Percentiles rank a stretch among this genome's conserved stretches.
Evolutionary conservation across 2,888 invertebrate genomes (phyloP).

Genomic region (Thysanoteuthis rhombus): DNA sequence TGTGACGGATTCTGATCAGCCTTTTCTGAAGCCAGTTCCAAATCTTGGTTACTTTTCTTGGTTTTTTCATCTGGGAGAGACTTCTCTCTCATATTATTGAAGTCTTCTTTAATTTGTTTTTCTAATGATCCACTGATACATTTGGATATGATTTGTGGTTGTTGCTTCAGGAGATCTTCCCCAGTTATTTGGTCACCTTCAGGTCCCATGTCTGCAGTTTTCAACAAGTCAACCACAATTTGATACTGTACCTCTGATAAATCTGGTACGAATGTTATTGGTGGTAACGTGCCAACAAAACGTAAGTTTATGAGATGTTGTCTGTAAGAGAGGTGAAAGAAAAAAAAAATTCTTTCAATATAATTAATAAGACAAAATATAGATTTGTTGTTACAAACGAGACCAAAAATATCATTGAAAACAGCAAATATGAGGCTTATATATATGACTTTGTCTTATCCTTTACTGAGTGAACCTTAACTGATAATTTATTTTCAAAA

Average conservation of each 20-base stretch:
- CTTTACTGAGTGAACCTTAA: too few species aligned
- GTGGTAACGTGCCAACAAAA: constrained; percentile 47
- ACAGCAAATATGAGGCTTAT: too few species aligned
- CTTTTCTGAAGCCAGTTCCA: constrained; percentile 26
- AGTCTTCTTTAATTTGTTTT: not conserved
- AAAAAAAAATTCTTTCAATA: not conserved
- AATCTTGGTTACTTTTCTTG: not conserved
- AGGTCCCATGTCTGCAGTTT: constrained; percentile 49
- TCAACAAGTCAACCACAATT: constrained; percentile 43
- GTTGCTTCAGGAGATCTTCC: constrained; percentile 22
- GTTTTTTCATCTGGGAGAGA: not conserved
- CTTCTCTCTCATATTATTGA: not conserved
- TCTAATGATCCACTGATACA: not conserved
- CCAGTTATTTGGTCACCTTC: constrained; percentile 37
- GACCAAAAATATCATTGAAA: too few species aligned
- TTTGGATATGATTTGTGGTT: not conserved
- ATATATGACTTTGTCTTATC: too few species aligned
- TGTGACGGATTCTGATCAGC: not conserved
- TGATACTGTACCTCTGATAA: constrained; percentile 36
- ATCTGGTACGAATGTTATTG: constrained; percentile 48
- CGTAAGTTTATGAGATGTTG: constrained; percentile 43
- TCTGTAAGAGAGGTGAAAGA: constrained; percentile 39
- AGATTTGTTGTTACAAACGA: not conserved
- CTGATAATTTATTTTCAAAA: too few species aligned
- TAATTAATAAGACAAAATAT: too few species aligned